Evolutionary conservation across 1,140 invertebrate species (phyloP).

Genomic region (Lepidurus arcticus): DNA sequence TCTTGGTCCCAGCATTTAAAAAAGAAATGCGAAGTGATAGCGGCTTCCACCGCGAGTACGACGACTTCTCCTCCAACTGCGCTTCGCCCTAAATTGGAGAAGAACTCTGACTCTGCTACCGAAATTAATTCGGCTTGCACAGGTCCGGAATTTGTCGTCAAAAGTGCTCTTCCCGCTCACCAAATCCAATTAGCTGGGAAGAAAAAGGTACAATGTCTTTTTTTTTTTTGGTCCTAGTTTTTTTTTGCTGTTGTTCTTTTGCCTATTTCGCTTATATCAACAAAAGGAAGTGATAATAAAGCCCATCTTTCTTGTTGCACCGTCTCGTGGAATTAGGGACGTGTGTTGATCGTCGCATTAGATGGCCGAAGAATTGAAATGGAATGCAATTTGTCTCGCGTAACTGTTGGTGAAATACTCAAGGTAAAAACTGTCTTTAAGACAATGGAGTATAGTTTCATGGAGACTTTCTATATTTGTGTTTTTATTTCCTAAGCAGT

Average conservation of each 20-base stretch:
- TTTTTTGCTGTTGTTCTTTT: neutral
- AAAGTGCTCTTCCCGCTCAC: conserved; percentile 58
- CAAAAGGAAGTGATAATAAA: neutral
- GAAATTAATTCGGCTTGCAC: conserved; percentile 46
- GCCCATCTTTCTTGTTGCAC: neutral
- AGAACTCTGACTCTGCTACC: conserved; percentile 2
- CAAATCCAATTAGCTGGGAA: conserved; percentile 48
- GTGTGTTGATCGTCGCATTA: neutral
- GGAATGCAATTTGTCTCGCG: conserved; percentile 11
- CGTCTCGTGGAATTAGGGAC: neutral
- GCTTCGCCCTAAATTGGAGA: conserved; percentile 26
- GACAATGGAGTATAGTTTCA: neutral
- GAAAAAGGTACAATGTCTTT: neutral
- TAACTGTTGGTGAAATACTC: neutral
- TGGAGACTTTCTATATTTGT: too few species aligned
- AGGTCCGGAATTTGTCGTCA: conserved; percentile 66
- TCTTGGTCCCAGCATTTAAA: conserved; percentile 42
- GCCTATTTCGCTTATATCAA: neutral
- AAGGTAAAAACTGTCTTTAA: neutral
- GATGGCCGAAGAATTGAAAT: neutral
- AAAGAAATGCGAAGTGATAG: conserved; percentile 46
- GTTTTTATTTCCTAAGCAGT: too few species aligned
- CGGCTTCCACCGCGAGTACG: conserved; percentile 36
- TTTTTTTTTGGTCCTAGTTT: neutral
- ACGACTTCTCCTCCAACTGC: neutral